phyloP scores from a whole-genome alignment of 2,888 invertebrate species.

The Anthoptus insignis region DNA sequence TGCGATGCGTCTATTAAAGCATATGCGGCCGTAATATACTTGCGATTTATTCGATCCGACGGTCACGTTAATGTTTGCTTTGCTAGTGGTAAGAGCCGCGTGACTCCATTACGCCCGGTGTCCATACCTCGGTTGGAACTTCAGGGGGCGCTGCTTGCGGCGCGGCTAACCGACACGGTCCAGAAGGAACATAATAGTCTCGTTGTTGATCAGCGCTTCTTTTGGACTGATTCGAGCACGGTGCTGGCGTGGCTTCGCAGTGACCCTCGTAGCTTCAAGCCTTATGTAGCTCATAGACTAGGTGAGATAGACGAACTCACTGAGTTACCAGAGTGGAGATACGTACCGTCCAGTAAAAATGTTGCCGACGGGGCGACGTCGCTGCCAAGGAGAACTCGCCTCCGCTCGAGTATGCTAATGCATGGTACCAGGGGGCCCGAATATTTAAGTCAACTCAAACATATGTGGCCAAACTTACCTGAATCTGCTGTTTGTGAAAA shows the following conservation, averaged over 20 bases:
- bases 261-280: constrained; percentile 28
- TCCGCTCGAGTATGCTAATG: constrained; percentile 8
- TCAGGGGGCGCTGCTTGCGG: constrained; percentile 23
- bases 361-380: constrained; percentile 26
- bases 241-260: constrained; percentile 26
- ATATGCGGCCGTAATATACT: constrained; percentile 50
- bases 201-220: constrained; percentile 11
- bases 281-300: constrained; percentile 28
- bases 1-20: constrained; percentile 52
- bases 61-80: constrained; percentile 40
- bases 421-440: constrained; percentile 33
- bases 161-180: constrained; percentile 14
- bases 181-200: constrained; percentile 20
- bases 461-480: constrained; percentile 19
- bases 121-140: constrained; percentile 30
- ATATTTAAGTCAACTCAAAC: constrained; percentile 13
- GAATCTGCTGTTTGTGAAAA: not conserved
- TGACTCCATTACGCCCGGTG: constrained; percentile 42
- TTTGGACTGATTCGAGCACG: constrained; percentile 33
- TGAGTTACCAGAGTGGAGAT: constrained; percentile 20
- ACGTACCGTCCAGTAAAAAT: constrained; percentile 21
- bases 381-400: constrained; percentile 20
- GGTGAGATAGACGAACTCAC: constrained; percentile 35
- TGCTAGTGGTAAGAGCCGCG: constrained; percentile 41
- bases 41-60: constrained; percentile 39